These are phyloP conservation scores for Itoplectis maculator DNA, from an alignment of 2,888 invertebrate species.

Conservation along the genomic window DNA sequence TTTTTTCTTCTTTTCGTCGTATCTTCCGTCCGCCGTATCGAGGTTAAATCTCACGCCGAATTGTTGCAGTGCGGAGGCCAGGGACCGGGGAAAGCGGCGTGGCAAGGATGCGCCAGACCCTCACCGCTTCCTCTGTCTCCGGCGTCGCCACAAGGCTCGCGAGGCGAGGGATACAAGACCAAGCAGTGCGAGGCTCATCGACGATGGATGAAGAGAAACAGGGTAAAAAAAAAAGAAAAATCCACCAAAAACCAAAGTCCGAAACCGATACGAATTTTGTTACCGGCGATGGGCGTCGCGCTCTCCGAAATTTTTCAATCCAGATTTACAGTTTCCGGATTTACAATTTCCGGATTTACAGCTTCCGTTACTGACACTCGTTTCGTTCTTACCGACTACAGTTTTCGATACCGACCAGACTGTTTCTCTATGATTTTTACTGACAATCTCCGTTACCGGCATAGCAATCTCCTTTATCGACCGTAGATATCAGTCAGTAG, in stretches of 20 bases:
- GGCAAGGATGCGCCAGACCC: slow-evolving; percentile 86
- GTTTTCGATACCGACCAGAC: no score
- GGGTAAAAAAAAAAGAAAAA: slow-evolving; percentile 86
- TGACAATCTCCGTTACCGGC: no score
- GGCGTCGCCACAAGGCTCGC: slow-evolving; percentile 78
- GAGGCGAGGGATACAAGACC: slow-evolving; percentile 85
- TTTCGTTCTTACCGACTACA: no score
- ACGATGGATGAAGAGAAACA: slow-evolving; percentile 94
- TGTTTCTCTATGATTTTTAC: no score
- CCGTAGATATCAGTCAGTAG: no score
- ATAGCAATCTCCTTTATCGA: no score
- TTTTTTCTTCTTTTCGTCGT: not conserved
- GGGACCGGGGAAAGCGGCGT: slow-evolving; percentile 90
- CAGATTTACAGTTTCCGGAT: no score
- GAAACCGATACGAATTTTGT: no score
- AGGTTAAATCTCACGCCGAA: slow-evolving; percentile 59
- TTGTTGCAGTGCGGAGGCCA: slow-evolving; percentile 87
- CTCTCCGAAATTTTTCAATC: no score
- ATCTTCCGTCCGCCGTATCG: not conserved
- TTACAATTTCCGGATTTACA: no score
- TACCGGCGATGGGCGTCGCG: no score
- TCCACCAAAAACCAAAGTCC: not conserved
- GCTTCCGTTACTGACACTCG: no score
- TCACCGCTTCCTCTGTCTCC: slow-evolving; percentile 81
- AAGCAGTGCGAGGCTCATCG: slow-evolving; percentile 88